phyloP scores from a whole-genome alignment of 2,797 vertebrate genomes.

The Ptychobarbus kaznakovi region DNA sequence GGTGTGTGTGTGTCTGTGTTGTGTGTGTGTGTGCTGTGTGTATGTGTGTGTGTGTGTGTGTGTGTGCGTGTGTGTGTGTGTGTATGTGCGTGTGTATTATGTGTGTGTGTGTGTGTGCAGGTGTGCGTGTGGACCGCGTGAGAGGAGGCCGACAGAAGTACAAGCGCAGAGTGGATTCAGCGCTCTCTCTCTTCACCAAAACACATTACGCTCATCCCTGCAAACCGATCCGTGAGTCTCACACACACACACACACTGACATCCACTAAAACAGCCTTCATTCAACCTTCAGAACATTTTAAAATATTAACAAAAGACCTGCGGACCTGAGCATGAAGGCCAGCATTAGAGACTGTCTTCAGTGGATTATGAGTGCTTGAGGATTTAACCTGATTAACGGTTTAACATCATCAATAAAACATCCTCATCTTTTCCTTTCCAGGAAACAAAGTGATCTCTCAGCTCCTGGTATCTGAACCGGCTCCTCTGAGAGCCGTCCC shows the following conservation, averaged over 20 bases:
- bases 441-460: conserved; percentile 80
- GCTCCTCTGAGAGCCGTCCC: conserved; percentile 72
- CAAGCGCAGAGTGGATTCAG: conserved; percentile 69
- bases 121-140: conserved; percentile 80
- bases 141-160: conserved; percentile 82
- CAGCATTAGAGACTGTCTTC: background rate
- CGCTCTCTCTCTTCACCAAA: conserved; percentile 53
- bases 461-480: conserved; percentile 75
- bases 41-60: too few species aligned
- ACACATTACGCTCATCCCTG: conserved; percentile 52
- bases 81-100: too few species aligned
- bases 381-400: conserved; percentile 26
- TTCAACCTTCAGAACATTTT: background rate
- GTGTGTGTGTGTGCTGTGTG: too few species aligned
- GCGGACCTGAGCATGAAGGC: background rate
- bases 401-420: conserved; percentile 23
- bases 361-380: background rate
- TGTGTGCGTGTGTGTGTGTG: too few species aligned
- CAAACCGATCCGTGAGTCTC: conserved; percentile 68
- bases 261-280: background rate
- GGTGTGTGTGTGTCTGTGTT: too few species aligned
- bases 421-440: conserved; percentile 5
- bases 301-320: background rate
- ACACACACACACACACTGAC: background rate
- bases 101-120: conserved; percentile 67